Conservation (phyloP, 1,140 invertebrate species). For the Drosophila trapezifrons region DNA sequence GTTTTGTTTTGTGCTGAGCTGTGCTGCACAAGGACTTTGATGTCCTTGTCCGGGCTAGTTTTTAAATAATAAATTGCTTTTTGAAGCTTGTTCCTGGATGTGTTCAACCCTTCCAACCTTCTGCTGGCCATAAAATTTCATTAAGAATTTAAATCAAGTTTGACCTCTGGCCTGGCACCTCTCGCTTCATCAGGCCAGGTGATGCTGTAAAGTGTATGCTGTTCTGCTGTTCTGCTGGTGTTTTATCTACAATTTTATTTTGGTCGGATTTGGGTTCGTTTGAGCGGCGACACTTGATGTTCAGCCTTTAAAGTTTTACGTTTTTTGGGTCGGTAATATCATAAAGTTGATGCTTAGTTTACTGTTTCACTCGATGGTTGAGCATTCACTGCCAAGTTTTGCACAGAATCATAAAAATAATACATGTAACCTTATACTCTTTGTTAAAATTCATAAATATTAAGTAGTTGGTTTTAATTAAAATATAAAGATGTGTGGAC, state of each 20-base stretch:
- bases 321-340: not conserved
- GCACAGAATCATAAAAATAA: not conserved
- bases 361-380: not conserved
- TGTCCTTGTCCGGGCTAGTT: constrained; percentile 53
- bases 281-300: too few species aligned
- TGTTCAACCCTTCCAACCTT: constrained; percentile 4
- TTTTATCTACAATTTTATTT: constrained; percentile 12
- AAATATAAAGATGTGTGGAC: not conserved
- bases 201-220: constrained; percentile 21
- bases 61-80: constrained; percentile 73
- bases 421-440: not conserved
- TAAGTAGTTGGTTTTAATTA: not conserved
- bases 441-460: not conserved
- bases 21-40: constrained; percentile 37
- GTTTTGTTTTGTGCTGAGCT: not conserved
- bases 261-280: constrained; percentile 16
- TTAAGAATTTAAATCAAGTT: constrained; percentile 72
- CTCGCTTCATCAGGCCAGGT: constrained; percentile 17
- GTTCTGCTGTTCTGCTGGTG: too few species aligned
- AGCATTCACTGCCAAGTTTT: not conserved
- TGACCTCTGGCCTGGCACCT: constrained; percentile 27
- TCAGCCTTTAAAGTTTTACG: not conserved
- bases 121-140: constrained; percentile 49
- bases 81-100: constrained; percentile 44
- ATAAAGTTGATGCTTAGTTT: not conserved